A percentile compares a stretch with the other conserved stretches of the same genome.
phyloP scores from a whole-genome alignment of 2,888 invertebrate genomes.

The Pachliopta kotzebuea region DNA sequence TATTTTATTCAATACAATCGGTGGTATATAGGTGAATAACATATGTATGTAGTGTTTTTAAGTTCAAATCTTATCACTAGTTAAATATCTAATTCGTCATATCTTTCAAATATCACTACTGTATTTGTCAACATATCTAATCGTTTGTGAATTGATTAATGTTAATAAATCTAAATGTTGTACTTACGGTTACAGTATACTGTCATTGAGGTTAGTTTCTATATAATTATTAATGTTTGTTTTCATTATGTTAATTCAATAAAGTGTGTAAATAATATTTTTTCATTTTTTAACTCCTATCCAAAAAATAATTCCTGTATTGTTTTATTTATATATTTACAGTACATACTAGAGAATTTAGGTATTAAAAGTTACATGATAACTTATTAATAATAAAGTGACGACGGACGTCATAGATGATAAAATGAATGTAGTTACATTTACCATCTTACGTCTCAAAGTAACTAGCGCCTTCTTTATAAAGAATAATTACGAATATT shows the following conservation, averaged over 20 bases:
- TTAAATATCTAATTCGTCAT: constrained; percentile 55
- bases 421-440: too few species aligned
- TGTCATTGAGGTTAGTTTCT: constrained; percentile 70
- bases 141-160: constrained; percentile 74
- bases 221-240: constrained; percentile 72
- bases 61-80: constrained; percentile 28
- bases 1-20: constrained; percentile 15
- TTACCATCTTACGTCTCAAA: too few species aligned
- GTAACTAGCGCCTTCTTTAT: too few species aligned
- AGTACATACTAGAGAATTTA: too few species aligned
- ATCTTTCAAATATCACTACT: constrained; percentile 69
- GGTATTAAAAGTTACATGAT: too few species aligned
- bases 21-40: constrained; percentile 28
- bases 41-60: constrained; percentile 31
- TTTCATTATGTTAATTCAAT: constrained; percentile 80
- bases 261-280: constrained; percentile 78
- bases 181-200: constrained; percentile 75
- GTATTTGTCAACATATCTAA: constrained; percentile 76
- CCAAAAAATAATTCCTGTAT: too few species aligned
- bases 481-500: too few species aligned
- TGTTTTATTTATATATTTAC: too few species aligned
- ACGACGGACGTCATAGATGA: too few species aligned
- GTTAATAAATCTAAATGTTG: constrained; percentile 75
- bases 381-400: too few species aligned
- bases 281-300: constrained; percentile 34